Evolutionary conservation across 2,888 invertebrate species (phyloP).

Genomic region (Epistrophe eligans): DNA sequence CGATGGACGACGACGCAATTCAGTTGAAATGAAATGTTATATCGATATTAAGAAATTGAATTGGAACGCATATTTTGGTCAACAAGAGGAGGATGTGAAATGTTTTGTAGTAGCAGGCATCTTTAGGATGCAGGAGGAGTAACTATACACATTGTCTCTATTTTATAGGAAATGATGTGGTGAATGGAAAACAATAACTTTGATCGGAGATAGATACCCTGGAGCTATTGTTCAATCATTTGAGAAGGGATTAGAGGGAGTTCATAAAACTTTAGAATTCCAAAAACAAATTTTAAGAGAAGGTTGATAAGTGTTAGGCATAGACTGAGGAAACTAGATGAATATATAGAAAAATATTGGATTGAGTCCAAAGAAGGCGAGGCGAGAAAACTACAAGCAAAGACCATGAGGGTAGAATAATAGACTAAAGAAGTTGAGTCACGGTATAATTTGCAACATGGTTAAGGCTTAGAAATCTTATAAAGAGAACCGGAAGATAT

Average conservation of each 20-base stretch:
- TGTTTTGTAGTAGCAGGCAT: neutral
- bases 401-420: neutral
- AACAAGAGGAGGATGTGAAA: slow-evolving; percentile 25
- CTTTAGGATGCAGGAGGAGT: slow-evolving; percentile 10
- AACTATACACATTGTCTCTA: neutral
- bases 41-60: slow-evolving; percentile 54
- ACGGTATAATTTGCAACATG: no score
- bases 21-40: slow-evolving; percentile 54
- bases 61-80: slow-evolving; percentile 40
- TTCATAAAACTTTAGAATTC: slow-evolving; percentile 1
- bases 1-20: slow-evolving; percentile 47
- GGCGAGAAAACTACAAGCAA: neutral
- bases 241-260: neutral
- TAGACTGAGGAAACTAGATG: neutral
- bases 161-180: slow-evolving; percentile 13
- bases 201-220: slow-evolving; percentile 44
- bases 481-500: no score
- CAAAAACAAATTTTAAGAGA: neutral
- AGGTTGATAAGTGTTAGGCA: neutral
- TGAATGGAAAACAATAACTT: slow-evolving; percentile 39
- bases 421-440: neutral
- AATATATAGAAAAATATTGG: neutral
- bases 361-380: neutral
- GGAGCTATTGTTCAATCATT: neutral
- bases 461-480: no score